These are phyloP conservation scores for Nemotelus pantherinus DNA, from an alignment of 2,888 invertebrate species.

Conservation along the genomic window DNA sequence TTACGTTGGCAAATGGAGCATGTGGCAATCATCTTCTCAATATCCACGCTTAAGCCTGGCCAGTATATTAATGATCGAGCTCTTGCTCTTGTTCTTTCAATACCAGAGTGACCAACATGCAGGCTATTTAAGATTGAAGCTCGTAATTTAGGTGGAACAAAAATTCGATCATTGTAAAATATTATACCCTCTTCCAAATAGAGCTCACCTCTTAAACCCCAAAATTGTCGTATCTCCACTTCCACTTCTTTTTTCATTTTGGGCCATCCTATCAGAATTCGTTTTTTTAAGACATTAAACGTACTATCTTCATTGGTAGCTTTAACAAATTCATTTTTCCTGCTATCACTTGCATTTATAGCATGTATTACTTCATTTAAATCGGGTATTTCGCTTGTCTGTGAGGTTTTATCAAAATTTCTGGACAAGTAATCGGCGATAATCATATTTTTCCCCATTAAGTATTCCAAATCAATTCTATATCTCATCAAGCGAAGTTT, in stretches of 20 bases:
- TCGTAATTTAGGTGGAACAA: too few relatives aligned
- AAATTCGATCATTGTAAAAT: neutral
- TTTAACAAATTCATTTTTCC: neutral
- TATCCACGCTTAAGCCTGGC: too few relatives aligned
- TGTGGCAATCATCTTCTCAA: too few relatives aligned
- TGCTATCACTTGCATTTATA: slow-evolving; percentile 18
- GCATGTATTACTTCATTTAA: neutral
- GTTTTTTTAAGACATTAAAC: too few relatives aligned
- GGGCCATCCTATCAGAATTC: neutral
- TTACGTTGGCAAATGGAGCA: too few relatives aligned
- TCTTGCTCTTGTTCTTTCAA: too few relatives aligned
- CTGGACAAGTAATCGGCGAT: slow-evolving; percentile 41
- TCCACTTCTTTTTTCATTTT: neutral
- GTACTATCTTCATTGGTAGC: neutral
- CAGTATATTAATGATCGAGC: too few relatives aligned
- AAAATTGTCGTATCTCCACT: neutral
- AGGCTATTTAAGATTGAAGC: too few relatives aligned
- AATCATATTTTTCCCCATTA: slow-evolving; percentile 41
- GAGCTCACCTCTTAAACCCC: slow-evolving; percentile 37
- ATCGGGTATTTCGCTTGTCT: slow-evolving; percentile 3
- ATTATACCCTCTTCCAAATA: neutral
- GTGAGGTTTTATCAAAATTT: slow-evolving; percentile 1
- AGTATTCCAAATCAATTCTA: slow-evolving; percentile 21
- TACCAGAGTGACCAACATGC: too few relatives aligned
- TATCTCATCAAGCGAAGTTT: slow-evolving; percentile 40